phyloP scores from a whole-genome alignment of 1,140 invertebrate genomes.

The Cydia amplana region DNA sequence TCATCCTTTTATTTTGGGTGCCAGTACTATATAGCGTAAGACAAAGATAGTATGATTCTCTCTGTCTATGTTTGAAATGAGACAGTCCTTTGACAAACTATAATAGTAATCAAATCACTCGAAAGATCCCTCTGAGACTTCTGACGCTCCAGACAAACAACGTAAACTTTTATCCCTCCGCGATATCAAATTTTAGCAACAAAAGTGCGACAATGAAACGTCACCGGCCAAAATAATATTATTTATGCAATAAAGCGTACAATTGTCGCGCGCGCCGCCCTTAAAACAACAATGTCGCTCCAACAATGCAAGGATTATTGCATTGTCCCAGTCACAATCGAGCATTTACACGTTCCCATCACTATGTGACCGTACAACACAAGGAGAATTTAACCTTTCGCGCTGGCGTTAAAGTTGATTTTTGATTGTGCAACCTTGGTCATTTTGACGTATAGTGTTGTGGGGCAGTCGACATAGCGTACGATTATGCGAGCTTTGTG shows the following conservation, averaged over 20 bases:
- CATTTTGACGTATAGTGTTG: constrained; percentile 52
- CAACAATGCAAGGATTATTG: constrained; percentile 77
- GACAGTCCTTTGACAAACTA: no score
- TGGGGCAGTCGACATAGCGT: constrained; percentile 61
- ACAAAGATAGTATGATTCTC: no score
- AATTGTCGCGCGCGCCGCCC: constrained; percentile 37
- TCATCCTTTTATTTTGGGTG: no score
- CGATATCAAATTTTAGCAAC: constrained; percentile 27
- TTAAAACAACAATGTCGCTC: constrained; percentile 57
- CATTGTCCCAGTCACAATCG: constrained; percentile 56
- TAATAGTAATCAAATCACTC: constrained; percentile 4
- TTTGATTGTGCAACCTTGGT: constrained; percentile 39
- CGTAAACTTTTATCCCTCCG: constrained; percentile 11
- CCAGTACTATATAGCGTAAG: no score
- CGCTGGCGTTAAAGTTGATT: constrained; percentile 44
- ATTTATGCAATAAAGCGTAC: constrained; percentile 40
- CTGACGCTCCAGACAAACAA: background rate
- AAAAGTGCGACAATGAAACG: constrained; percentile 34
- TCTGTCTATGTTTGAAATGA: no score
- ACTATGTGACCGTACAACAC: background rate
- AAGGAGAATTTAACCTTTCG: background rate
- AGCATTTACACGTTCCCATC: background rate
- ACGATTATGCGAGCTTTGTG: constrained; percentile 77
- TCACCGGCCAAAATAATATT: constrained; percentile 35
- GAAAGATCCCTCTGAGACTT: background rate